These are phyloP conservation scores for Nipponia nippon DNA, from an alignment of 2,113 vertebrate genomes.

Conservation along the genomic window DNA sequence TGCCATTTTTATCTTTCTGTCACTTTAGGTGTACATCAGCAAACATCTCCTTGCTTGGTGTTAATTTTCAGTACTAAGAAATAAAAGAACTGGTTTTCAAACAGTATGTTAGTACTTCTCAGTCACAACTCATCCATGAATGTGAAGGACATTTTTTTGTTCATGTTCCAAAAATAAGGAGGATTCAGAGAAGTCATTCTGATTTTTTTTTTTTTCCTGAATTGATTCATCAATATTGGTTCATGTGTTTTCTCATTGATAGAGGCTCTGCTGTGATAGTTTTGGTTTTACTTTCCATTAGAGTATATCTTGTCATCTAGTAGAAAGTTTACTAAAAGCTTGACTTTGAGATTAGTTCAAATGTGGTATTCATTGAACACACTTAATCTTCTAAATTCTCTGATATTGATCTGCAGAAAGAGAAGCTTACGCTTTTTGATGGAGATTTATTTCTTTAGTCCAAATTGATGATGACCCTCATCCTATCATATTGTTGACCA, in stretches of 20 bases:
- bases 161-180: neutral
- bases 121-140: neutral
- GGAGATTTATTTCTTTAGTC: constrained; percentile 44
- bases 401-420: constrained; percentile 62
- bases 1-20: neutral
- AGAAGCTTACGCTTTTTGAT: neutral
- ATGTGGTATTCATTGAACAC: neutral
- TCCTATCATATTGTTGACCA: neutral
- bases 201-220: neutral
- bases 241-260: neutral
- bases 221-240: neutral
- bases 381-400: constrained; percentile 41
- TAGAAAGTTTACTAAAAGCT: neutral
- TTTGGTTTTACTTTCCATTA: constrained; percentile 12
- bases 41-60: neutral
- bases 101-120: neutral
- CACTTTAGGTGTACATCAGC: neutral
- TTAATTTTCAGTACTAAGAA: neutral
- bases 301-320: neutral
- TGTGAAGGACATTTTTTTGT: neutral
- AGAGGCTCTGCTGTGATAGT: neutral
- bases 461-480: neutral
- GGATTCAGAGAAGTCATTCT: neutral
- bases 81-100: neutral
- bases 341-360: constrained; percentile 32